phyloP scores from a whole-genome alignment of 2,888 invertebrate species.

The Diabrotica balteata region DNA sequence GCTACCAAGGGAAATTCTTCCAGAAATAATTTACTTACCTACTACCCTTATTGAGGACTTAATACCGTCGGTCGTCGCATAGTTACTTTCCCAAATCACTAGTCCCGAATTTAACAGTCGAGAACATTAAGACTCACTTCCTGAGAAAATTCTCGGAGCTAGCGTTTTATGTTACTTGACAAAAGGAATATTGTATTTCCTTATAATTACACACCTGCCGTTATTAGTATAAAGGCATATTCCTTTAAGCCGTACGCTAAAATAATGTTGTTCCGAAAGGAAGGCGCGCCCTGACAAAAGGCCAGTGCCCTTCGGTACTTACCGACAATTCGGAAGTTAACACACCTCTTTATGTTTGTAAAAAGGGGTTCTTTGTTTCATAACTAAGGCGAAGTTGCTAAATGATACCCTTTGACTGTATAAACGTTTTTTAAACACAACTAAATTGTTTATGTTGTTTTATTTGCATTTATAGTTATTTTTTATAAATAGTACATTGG shows the following conservation, averaged over 20 bases:
- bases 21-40: slow-evolving; percentile 6
- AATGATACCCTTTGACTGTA: too few species aligned
- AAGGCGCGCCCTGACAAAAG: not conserved
- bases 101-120: not conserved
- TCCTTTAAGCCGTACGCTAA: too few species aligned
- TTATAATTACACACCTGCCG: slow-evolving; percentile 5
- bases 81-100: slow-evolving; percentile 1
- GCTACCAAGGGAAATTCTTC: not conserved
- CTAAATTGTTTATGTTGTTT: too few species aligned
- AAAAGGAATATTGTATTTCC: slow-evolving; percentile 9
- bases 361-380: too few species aligned
- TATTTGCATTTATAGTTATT: too few species aligned
- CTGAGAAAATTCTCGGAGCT: not conserved
- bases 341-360: too few species aligned
- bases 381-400: too few species aligned
- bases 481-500: too few species aligned
- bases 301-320: not conserved
- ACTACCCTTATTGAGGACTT: slow-evolving; percentile 8
- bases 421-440: too few species aligned
- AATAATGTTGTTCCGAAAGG: not conserved
- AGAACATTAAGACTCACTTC: slow-evolving; percentile 1
- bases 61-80: slow-evolving; percentile 6
- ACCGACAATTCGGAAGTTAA: not conserved
- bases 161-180: not conserved
- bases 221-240: not conserved